phyloP scores from a whole-genome alignment of 2,797 vertebrate species.

The Apogon hyalosoma region DNA sequence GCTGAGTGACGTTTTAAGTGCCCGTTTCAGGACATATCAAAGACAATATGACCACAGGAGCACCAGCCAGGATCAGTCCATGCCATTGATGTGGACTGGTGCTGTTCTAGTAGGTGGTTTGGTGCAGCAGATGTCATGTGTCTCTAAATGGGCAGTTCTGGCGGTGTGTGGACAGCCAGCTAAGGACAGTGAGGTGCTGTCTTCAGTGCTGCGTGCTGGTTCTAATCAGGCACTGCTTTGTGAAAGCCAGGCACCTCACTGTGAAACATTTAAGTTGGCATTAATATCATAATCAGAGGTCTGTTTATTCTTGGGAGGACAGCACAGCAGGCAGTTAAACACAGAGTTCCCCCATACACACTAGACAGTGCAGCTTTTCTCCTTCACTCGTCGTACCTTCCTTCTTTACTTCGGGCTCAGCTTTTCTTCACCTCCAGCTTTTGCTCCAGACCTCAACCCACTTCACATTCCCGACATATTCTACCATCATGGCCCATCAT shows the following conservation, averaged over 20 bases:
- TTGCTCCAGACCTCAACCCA: conserved; percentile 44
- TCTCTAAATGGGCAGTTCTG: conserved; percentile 39
- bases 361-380: conserved; percentile 18
- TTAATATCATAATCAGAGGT: conserved; percentile 65
- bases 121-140: conserved; percentile 17
- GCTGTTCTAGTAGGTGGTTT: conserved; percentile 2
- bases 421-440: conserved; percentile 24
- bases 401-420: conserved; percentile 25
- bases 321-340: conserved; percentile 50
- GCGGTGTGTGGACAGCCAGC: conserved; percentile 9
- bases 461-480: conserved; percentile 76
- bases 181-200: conserved; percentile 12
- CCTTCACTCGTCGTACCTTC: conserved; percentile 17
- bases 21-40: neutral
- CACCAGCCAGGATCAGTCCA: neutral
- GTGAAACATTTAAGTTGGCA: conserved; percentile 60
- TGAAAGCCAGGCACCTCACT: conserved; percentile 37
- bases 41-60: neutral
- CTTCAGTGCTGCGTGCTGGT: conserved; percentile 15
- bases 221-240: conserved; percentile 30
- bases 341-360: conserved; percentile 14
- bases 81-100: conserved; percentile 1
- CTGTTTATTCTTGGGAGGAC: conserved; percentile 61
- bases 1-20: conserved; percentile 1
- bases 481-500: conserved; percentile 38